phyloP scores from a whole-genome alignment of 2,113 vertebrate genomes.

The Clarias magur region DNA sequence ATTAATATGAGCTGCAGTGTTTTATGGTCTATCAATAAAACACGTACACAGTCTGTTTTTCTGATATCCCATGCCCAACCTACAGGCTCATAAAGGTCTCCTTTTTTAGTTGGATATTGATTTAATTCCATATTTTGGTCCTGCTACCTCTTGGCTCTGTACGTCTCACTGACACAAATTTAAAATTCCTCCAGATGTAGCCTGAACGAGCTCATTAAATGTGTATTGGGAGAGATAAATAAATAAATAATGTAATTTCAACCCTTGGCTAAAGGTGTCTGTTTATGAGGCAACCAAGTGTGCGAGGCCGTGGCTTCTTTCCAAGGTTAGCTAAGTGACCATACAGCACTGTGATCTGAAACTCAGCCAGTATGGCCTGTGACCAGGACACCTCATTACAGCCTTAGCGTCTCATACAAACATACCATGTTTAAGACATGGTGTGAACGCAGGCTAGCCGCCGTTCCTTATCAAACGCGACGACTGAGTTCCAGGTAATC shows the following conservation, averaged over 20 bases:
- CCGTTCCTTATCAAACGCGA: background rate
- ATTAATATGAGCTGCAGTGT: slow-evolving; percentile 47
- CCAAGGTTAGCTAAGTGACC: slow-evolving; percentile 31
- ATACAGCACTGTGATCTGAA: slow-evolving; percentile 36
- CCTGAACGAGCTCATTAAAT: slow-evolving; percentile 39
- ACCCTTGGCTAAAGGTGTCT: slow-evolving; percentile 40
- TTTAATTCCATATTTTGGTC: slow-evolving; percentile 47
- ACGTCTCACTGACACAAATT: slow-evolving; percentile 26
- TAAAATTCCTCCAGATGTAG: slow-evolving; percentile 49
- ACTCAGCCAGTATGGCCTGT: slow-evolving; percentile 42
- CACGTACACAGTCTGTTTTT: slow-evolving; percentile 28
- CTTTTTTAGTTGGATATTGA: slow-evolving; percentile 20
- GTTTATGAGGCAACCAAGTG: slow-evolving; percentile 39
- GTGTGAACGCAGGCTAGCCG: background rate
- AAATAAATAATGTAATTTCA: slow-evolving; percentile 45
- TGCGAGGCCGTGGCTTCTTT: slow-evolving; percentile 39
- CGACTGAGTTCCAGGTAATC: background rate
- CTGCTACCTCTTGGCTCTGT: slow-evolving; percentile 18
- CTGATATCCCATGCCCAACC: slow-evolving; percentile 36
- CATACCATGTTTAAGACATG: slow-evolving; percentile 2
- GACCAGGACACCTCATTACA: slow-evolving; percentile 50
- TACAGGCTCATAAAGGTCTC: slow-evolving; percentile 26
- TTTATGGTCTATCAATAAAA: slow-evolving; percentile 43
- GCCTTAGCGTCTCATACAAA: background rate
- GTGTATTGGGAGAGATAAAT: slow-evolving; percentile 25